Evolutionary conservation across 92 coral and sea anemone genomes (phyloP).

Genomic region (Epizoanthus stellaris): DNA sequence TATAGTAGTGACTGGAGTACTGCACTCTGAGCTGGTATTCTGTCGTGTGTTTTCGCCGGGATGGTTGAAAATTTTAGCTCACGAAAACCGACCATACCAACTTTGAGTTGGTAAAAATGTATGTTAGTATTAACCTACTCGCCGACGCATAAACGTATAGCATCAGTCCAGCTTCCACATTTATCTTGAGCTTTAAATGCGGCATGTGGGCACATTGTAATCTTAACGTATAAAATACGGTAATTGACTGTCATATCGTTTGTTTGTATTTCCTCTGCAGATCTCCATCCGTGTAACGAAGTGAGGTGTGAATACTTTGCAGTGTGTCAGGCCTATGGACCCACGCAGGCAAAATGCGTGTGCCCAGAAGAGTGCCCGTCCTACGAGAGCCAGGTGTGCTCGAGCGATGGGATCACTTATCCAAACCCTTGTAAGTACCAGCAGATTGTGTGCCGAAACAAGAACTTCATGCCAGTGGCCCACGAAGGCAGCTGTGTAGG

Average conservation of each 20-base stretch:
- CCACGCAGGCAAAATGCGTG: slow-evolving; percentile 54
- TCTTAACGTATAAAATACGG: too few species aligned
- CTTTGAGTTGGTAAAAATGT: too few species aligned
- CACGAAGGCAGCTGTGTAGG: slow-evolving; percentile 76
- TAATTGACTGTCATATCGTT: too few species aligned
- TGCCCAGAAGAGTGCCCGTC: slow-evolving; percentile 50
- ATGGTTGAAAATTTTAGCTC: too few species aligned
- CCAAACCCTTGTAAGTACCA: slow-evolving; percentile 58
- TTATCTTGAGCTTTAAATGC: too few species aligned
- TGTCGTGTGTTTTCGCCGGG: too few species aligned
- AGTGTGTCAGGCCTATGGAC: slow-evolving; percentile 47
- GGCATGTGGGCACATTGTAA: not conserved
- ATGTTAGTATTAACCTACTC: too few species aligned
- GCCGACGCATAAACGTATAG: too few species aligned
- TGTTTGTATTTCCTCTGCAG: slow-evolving; percentile 38
- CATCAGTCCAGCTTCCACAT: too few species aligned
- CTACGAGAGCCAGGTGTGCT: slow-evolving; percentile 58
- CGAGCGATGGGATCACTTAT: slow-evolving; percentile 59
- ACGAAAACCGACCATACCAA: too few species aligned
- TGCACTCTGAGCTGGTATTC: too few species aligned
- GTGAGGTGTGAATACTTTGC: slow-evolving; percentile 51
- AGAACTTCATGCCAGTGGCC: slow-evolving; percentile 19
- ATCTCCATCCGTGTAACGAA: slow-evolving; percentile 72
- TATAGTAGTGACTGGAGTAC: too few species aligned
- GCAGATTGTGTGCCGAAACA: slow-evolving; percentile 49